Evolutionary conservation across 2,888 invertebrate genomes (phyloP).

Genomic region (Pyrocoelia pectoralis): DNA sequence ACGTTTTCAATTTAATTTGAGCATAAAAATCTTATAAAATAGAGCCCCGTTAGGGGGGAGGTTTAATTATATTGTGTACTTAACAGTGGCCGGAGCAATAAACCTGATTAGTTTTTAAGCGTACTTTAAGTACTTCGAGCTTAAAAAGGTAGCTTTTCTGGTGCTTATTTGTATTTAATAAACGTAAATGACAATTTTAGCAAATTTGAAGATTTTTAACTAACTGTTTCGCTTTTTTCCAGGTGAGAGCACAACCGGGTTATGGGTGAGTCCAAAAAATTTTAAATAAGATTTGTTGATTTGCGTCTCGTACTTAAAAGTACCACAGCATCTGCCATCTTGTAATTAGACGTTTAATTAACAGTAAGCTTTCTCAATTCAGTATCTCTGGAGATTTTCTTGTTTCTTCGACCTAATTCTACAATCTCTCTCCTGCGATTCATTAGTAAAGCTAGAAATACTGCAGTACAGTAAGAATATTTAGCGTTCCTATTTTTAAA

Average conservation of each 20-base stretch:
- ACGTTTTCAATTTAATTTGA: background rate
- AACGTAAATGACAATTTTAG: background rate
- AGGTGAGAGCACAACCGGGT: background rate
- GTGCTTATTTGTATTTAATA: background rate
- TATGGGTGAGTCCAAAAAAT: background rate
- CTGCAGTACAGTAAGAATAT: background rate
- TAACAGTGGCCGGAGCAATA: background rate
- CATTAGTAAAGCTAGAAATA: background rate
- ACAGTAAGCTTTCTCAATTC: conserved; percentile 4
- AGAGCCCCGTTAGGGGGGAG: background rate
- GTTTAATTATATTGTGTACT: background rate
- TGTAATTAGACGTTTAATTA: conserved; percentile 9
- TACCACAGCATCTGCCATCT: background rate
- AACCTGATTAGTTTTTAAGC: background rate
- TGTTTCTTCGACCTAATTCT: background rate
- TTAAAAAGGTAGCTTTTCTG: background rate
- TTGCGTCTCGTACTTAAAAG: background rate
- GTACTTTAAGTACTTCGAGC: background rate
- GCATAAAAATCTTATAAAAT: background rate
- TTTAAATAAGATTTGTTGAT: background rate
- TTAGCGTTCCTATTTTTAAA: background rate
- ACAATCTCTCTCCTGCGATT: background rate
- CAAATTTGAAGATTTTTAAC: background rate
- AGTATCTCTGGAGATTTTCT: conserved; percentile 1
- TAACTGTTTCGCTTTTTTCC: background rate